phyloP scores from a whole-genome alignment of 2,888 invertebrate species.

The Elmis aenea region DNA sequence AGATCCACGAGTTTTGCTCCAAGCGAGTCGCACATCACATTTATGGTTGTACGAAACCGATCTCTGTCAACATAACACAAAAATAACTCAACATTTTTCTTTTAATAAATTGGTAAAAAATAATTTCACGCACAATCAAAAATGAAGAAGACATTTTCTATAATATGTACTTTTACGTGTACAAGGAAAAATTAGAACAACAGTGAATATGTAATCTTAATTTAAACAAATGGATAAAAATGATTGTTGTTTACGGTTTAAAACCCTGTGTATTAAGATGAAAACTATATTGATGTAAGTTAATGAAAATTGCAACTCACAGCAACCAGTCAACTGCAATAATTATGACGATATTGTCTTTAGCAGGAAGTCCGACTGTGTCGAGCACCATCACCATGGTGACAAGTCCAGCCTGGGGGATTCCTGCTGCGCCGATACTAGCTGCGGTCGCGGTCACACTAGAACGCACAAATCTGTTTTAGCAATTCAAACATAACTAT shows the following conservation, averaged over 20 bases:
- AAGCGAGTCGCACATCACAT: constrained; percentile 92
- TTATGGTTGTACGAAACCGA: constrained; percentile 83
- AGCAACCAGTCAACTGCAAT: constrained; percentile 90
- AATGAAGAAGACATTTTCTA: too few relatives aligned
- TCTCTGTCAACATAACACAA: constrained; percentile 56
- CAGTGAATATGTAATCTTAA: too few relatives aligned
- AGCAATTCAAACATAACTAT: background rate
- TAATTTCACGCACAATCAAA: too few relatives aligned
- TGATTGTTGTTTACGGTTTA: too few relatives aligned
- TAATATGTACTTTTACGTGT: too few relatives aligned
- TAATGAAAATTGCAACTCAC: constrained; percentile 69
- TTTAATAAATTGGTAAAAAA: background rate
- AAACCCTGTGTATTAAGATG: too few relatives aligned
- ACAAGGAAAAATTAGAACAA: too few relatives aligned
- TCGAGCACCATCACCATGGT: constrained; percentile 95
- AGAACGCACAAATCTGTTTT: constrained; percentile 12
- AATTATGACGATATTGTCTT: constrained; percentile 82
- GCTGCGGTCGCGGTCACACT: constrained; percentile 85
- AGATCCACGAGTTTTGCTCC: constrained; percentile 90
- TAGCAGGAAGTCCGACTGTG: constrained; percentile 80
- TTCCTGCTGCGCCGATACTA: constrained; percentile 95
- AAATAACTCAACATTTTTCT: too few relatives aligned
- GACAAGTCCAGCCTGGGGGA: constrained; percentile 92
- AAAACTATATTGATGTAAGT: too few relatives aligned
- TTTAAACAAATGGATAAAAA: too few relatives aligned